A percentile compares a stretch with the other conserved stretches of the same genome.
Conservation (phyloP, 2,888 invertebrate genomes). For the Melieria picta region DNA sequence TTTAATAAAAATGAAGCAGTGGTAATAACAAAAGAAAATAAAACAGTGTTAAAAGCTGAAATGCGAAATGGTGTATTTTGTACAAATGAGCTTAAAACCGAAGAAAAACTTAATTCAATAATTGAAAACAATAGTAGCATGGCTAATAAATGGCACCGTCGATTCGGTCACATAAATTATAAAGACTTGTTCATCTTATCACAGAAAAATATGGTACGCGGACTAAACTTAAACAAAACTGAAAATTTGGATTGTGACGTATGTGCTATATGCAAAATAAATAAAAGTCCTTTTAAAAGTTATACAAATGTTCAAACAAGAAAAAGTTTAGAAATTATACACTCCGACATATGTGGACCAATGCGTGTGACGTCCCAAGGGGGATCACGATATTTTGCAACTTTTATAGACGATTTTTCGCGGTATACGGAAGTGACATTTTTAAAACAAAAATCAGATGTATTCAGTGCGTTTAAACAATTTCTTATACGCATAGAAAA, state of each 20-base stretch:
- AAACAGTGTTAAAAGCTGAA: not conserved
- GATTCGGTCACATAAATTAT: conserved; percentile 34
- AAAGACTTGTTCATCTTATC: conserved; percentile 18
- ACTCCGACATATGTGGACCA: conserved; percentile 35
- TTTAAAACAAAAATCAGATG: conserved; percentile 28
- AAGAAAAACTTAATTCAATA: conserved; percentile 8
- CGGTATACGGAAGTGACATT: conserved; percentile 10
- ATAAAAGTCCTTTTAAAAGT: conserved; percentile 21
- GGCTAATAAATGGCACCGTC: conserved; percentile 24
- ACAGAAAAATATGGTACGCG: conserved; percentile 25
- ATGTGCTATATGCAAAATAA: conserved; percentile 32
- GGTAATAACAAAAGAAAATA: conserved; percentile 1
- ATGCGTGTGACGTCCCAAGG: conserved; percentile 23
- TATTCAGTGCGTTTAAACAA: conserved; percentile 27
- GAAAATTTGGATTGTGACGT: conserved; percentile 19
- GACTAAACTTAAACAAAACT: not conserved
- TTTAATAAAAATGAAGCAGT: conserved; percentile 11
- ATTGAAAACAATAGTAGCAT: not conserved
- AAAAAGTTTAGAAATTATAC: conserved; percentile 32
- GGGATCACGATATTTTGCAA: conserved; percentile 28
- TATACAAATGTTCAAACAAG: conserved; percentile 11
- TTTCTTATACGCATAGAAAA: conserved; percentile 31
- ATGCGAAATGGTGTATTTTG: conserved; percentile 8
- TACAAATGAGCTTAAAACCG: not conserved
- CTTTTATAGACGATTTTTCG: not conserved